Evolutionary conservation across 2,888 invertebrate genomes (phyloP).

Genomic region (Zonitis immaculata): DNA sequence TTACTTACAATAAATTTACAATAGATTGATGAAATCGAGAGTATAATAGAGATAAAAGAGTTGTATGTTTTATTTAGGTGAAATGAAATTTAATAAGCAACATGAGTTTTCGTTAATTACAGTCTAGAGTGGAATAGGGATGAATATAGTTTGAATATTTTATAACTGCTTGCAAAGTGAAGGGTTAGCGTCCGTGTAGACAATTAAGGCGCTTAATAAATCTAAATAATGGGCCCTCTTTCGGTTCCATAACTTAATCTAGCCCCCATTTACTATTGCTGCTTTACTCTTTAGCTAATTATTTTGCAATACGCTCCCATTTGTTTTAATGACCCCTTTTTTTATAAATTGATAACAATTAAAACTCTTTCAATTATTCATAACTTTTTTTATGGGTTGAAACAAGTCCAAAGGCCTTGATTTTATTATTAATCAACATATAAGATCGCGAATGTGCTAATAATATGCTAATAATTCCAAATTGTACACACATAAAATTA

Average conservation of each 20-base stretch:
- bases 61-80: background rate
- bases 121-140: conserved; percentile 25
- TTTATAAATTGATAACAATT: conserved; percentile 21
- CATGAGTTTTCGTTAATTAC: conserved; percentile 20
- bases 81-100: conserved; percentile 9
- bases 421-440: conserved; percentile 4
- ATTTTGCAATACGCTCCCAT: conserved; percentile 30
- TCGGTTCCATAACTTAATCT: conserved; percentile 41
- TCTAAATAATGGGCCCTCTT: conserved; percentile 41
- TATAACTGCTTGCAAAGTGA: conserved; percentile 36
- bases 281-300: conserved; percentile 29
- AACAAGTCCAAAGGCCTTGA: conserved; percentile 8
- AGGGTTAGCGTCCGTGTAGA: conserved; percentile 37
- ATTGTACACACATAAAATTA: conserved; percentile 1
- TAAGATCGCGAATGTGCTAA: conserved; percentile 1
- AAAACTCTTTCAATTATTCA: conserved; percentile 26
- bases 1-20: too few species aligned
- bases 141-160: conserved; percentile 38
- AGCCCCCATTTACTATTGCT: conserved; percentile 32
- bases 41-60: background rate
- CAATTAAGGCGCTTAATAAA: conserved; percentile 43
- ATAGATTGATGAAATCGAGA: background rate
- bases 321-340: conserved; percentile 16
- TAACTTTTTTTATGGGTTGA: background rate
- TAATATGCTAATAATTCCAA: conserved; percentile 4